Base-by-base conservation (phyloP, 2,888 invertebrate species). In the Scaptomyza polygonia region DNA sequence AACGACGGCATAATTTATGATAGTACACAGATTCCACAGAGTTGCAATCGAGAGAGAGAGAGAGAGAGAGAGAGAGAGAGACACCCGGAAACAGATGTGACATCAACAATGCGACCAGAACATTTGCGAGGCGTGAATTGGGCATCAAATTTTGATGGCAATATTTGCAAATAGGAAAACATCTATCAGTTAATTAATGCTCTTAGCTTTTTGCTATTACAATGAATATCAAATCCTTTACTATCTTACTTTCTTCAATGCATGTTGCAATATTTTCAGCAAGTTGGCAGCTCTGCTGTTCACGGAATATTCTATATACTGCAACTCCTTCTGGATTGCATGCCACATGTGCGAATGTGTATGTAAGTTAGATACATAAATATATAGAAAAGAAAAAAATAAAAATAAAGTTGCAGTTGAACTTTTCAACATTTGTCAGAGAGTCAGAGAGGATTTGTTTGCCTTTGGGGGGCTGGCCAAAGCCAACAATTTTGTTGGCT, bases 371-470 rank as follows among this genome's bases (percentile, higher is more conserved):
- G 12, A 61, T 14, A 34, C 1, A 25, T 25, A 25, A 25, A 43
- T 53, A 54, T 54, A 58, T 51, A 5, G 43, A 47, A 52, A 11
- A 36, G 9, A 34, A 18, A 29, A 55, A 72, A 69, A 11, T 30
- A 7, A 34, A 18, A 29, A 55, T 72, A 69, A 77, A 82, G 85
- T 82, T 82, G 63, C 85, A 78, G 82, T 78, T 87, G 47, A 83
- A 87, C 73, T 83, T 83, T 87, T 73, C 76, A 87, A 67, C 82
- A 87, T 83, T 83, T 87, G 85, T 83, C 82, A 87, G 82, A 75
- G 80, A 83, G 86, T 86, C 84, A 57, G 69, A 57, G 69, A 87
- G 82, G 87, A 87, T 83, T 83, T 83, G 82, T 87, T 83, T 83
- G 85, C 82, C 88, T 73, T 85, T 81, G 39, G 74, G 74, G 78